Evolutionary conservation across 2,888 invertebrate genomes (phyloP), one percentile per base, ranked within the genome.

Genomic region (Phragmatobia fuliginosa): DNA sequence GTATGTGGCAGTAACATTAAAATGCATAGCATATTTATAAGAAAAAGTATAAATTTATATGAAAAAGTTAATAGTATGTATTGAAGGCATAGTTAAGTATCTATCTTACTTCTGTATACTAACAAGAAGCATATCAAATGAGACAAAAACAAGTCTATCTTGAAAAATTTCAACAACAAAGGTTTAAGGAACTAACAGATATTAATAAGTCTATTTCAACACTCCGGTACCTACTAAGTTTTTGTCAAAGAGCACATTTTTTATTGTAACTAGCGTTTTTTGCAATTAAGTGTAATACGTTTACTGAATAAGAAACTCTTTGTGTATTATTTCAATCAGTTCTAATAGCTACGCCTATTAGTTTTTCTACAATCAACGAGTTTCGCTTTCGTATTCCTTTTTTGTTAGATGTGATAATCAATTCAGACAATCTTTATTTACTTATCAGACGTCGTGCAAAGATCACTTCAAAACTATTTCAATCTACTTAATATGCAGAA

Each of bases 151-250:
- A 38, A 36, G n/a, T 38, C 52, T 63, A 56, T 61, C 38, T 45
- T 38, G 62, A 66, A 56, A 36, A 32, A 71, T 71, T 71, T 67
- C 45, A 32, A 78, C 67, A 70, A 80, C 66, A 78, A 78, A 75
- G 38, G 68, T 21, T 52, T 65, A 41, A 60, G 72, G 72, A 76
- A 80, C 69, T 69, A 36, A 49, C 68, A 62, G 56, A 65, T 68
- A 73, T 67, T 68, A 75, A 66, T 70, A 79, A 71, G 67, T 65
- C 67, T 65, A 75, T 75, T 73, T 77, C 68, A 72, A 73, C 73
- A 69, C 67, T 60, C 63, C 18, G 31, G 49, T 61, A 25, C 18
- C 14, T 69, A 66, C 31, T 16, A 6, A 70, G 72, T 66, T 72
- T 74, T 64, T 61, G 25, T 11, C 1, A 0, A 52, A 56, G 59